Conservation (phyloP, 1,140 invertebrate species). For the Latrodectus geometricus region DNA sequence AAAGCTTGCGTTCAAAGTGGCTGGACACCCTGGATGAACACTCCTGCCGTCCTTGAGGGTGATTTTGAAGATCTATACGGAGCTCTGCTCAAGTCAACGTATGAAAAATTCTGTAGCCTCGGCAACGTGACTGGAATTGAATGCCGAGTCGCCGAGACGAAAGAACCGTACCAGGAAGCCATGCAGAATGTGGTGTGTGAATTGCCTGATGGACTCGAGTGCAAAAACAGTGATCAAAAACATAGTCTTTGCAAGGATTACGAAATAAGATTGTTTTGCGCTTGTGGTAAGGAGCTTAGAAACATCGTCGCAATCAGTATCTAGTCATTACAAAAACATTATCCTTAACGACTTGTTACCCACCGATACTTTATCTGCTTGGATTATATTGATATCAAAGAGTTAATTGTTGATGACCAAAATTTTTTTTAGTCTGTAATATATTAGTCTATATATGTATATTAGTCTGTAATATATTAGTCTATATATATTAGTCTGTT, state of each 20-base stretch:
- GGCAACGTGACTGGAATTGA: slow-evolving; percentile 79
- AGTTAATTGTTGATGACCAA: too few species aligned
- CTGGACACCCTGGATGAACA: slow-evolving; percentile 83
- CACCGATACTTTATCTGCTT: too few species aligned
- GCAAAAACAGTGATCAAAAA: slow-evolving; percentile 67
- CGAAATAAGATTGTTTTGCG: slow-evolving; percentile 54
- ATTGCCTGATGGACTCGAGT: slow-evolving; percentile 67
- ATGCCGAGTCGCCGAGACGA: slow-evolving; percentile 77
- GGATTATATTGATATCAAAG: too few species aligned
- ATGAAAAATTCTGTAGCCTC: slow-evolving; percentile 70
- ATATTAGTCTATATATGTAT: too few species aligned
- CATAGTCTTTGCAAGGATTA: slow-evolving; percentile 41
- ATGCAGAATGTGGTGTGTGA: slow-evolving; percentile 70
- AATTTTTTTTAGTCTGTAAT: too few species aligned
- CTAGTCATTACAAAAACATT: too few species aligned
- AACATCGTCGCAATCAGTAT: too few species aligned
- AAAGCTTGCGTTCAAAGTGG: slow-evolving; percentile 74
- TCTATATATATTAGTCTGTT: too few species aligned
- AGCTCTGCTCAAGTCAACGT: slow-evolving; percentile 57
- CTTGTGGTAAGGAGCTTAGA: slow-evolving; percentile 36
- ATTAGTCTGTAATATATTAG: too few species aligned
- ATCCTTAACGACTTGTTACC: too few species aligned
- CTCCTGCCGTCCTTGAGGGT: slow-evolving; percentile 41
- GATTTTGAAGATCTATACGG: slow-evolving; percentile 43
- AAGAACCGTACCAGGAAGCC: slow-evolving; percentile 76